A percentile compares a stretch with the other conserved stretches of the same genome.
Evolutionary conservation across 2,113 vertebrate genomes (phyloP).

Genomic region (Ancistrus triradiatus): DNA sequence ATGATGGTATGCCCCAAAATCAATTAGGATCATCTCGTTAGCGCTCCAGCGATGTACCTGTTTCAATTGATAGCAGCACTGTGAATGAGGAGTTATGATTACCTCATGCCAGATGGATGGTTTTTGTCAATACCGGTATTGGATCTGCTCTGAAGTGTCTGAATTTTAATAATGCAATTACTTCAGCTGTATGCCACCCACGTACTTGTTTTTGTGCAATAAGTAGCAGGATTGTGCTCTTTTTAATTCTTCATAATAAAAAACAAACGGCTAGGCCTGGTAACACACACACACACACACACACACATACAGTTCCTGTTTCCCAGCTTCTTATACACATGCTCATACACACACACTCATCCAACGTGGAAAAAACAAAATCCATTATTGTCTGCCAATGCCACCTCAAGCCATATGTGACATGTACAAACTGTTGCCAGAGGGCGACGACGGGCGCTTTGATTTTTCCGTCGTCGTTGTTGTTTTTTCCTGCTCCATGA

Average conservation of each 20-base stretch:
- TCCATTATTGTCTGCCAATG: constrained; percentile 67
- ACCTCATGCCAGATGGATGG: constrained; percentile 39
- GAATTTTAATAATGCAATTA: constrained; percentile 43
- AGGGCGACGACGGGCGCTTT: constrained; percentile 65
- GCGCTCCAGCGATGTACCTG: constrained; percentile 36
- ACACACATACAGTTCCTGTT: constrained; percentile 1
- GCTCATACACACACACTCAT: constrained; percentile 30
- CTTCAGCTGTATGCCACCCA: constrained; percentile 28
- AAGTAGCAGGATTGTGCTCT: not conserved
- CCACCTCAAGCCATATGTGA: constrained; percentile 68
- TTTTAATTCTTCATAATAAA: constrained; percentile 12
- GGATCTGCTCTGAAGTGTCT: constrained; percentile 28
- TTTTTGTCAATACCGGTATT: constrained; percentile 36
- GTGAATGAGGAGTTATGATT: constrained; percentile 42
- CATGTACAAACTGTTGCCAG: constrained; percentile 71
- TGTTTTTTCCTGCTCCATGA: constrained; percentile 70
- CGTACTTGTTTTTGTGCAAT: not conserved
- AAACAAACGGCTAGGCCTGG: constrained; percentile 7
- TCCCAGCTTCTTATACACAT: not conserved
- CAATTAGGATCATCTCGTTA: constrained; percentile 51
- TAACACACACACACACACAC: constrained; percentile 11
- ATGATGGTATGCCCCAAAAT: constrained; percentile 53
- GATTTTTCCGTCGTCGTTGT: constrained; percentile 51
- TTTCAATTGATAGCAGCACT: constrained; percentile 28
- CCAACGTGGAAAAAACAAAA: constrained; percentile 38